These are phyloP conservation scores for Alcedo quadribrachys DNA, from an alignment of 2,797 vertebrate species.

Conservation along the genomic window DNA sequence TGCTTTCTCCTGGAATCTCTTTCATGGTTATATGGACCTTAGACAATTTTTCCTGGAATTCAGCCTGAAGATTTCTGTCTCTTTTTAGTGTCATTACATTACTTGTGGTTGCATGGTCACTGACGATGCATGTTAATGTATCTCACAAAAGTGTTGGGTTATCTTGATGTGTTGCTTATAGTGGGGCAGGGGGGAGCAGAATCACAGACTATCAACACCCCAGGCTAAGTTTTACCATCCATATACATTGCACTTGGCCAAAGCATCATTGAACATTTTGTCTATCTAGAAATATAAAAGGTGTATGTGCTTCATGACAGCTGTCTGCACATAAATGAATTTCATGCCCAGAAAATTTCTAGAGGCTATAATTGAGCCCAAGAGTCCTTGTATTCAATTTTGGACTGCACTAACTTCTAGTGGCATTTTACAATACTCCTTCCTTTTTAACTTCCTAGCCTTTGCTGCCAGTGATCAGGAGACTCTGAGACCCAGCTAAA, in stretches of 20 bases:
- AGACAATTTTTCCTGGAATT: not conserved
- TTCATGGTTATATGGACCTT: not conserved
- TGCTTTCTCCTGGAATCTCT: not conserved
- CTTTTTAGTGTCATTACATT: not conserved
- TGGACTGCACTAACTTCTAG: slow-evolving; percentile 12
- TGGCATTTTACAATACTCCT: not conserved
- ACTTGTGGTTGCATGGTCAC: not conserved
- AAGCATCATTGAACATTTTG: not conserved
- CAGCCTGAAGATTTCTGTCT: not conserved
- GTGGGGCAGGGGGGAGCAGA: not conserved
- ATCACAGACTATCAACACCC: no score
- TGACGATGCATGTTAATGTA: not conserved
- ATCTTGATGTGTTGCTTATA: not conserved
- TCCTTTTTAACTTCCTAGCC: not conserved
- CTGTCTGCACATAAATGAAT: not conserved
- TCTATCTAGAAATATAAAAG: not conserved
- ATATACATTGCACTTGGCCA: not conserved
- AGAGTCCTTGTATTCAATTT: not conserved
- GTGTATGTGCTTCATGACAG: not conserved
- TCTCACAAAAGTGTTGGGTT: not conserved
- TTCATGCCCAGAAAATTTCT: not conserved
- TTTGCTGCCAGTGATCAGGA: not conserved
- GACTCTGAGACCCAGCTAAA: not conserved
- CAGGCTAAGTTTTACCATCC: not conserved
- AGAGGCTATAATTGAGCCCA: not conserved